These are phyloP conservation scores for Leptopterna dolabrata DNA, from an alignment of 2,888 invertebrate species.

Conservation along the genomic window DNA sequence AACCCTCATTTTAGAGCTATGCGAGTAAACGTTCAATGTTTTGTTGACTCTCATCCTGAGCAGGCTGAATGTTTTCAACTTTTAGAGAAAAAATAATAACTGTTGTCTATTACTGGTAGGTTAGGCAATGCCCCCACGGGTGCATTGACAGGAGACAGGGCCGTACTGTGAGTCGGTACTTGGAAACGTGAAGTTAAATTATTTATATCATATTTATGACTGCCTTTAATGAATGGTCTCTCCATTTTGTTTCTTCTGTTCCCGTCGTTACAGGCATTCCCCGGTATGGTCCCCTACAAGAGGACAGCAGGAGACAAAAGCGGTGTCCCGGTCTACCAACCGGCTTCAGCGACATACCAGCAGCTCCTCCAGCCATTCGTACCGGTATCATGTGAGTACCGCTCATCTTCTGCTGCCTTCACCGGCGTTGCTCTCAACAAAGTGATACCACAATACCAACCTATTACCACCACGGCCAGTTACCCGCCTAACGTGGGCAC, in stretches of 20 bases:
- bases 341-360: slow-evolving; percentile 95
- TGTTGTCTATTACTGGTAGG: too few relatives aligned
- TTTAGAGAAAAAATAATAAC: too few relatives aligned
- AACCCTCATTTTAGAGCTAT: too few relatives aligned
- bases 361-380: slow-evolving; percentile 95
- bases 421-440: slow-evolving; percentile 66
- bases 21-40: too few relatives aligned
- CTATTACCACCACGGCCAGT: slow-evolving; percentile 62
- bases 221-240: neutral
- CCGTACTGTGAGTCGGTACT: too few relatives aligned
- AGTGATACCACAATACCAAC: slow-evolving; percentile 60
- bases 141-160: too few relatives aligned
- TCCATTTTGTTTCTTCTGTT: neutral
- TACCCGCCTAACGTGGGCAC: slow-evolving; percentile 70
- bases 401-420: slow-evolving; percentile 72
- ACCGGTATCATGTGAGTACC: slow-evolving; percentile 99
- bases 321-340: slow-evolving; percentile 87
- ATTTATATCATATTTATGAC: neutral
- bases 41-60: too few relatives aligned
- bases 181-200: too few relatives aligned
- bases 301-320: slow-evolving; percentile 81
- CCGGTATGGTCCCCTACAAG: slow-evolving; percentile 95
- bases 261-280: slow-evolving; percentile 79
- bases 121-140: too few relatives aligned
- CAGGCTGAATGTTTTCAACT: too few relatives aligned